Evolutionary conservation across 2,888 invertebrate genomes (phyloP).

Genomic region (Torymus auratus): DNA sequence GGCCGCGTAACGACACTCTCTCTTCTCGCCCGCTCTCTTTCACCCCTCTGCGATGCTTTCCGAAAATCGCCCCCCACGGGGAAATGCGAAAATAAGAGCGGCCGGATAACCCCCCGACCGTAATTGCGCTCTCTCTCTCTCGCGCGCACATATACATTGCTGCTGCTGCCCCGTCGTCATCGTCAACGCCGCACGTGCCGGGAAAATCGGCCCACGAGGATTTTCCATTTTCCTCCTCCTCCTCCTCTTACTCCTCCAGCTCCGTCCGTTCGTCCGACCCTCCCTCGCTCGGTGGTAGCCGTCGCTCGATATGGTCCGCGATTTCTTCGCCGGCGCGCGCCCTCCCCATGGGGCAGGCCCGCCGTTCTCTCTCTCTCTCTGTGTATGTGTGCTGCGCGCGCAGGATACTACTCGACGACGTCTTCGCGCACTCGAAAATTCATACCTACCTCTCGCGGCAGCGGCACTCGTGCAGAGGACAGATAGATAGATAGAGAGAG

Average conservation of each 20-base stretch:
- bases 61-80: conserved; percentile 14
- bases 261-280: neutral
- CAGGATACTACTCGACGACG: too few relatives aligned
- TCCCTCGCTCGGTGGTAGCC: neutral
- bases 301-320: conserved; percentile 33
- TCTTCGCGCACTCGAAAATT: too few relatives aligned
- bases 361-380: conserved; percentile 1
- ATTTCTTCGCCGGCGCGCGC: conserved; percentile 13
- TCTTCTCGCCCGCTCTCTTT: conserved; percentile 52
- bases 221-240: neutral
- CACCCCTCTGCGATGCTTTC: neutral
- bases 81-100: conserved; percentile 16
- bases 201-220: conserved; percentile 36
- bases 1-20: conserved; percentile 60
- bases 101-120: neutral
- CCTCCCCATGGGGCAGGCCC: neutral
- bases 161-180: too few relatives aligned
- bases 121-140: too few relatives aligned
- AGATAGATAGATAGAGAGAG: too few relatives aligned
- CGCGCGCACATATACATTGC: too few relatives aligned
- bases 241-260: too few relatives aligned
- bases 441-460: too few relatives aligned
- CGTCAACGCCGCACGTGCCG: neutral
- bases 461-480: too few relatives aligned
- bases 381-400: too few relatives aligned